phyloP scores from a whole-genome alignment of 2,888 invertebrate genomes.

The Hypselothyrea guttata region DNA sequence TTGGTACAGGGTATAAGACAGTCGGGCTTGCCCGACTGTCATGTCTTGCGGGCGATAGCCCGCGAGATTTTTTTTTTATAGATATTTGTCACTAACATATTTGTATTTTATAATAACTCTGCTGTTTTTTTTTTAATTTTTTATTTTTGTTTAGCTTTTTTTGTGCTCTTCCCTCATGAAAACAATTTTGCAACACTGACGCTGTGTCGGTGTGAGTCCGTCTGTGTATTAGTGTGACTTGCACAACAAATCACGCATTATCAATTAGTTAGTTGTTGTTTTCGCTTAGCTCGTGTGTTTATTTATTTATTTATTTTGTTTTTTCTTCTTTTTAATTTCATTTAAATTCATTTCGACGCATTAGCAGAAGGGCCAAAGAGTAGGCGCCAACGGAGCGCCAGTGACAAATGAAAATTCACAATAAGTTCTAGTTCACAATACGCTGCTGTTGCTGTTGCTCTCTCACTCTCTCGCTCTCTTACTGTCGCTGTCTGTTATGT shows the following conservation, averaged over 20 bases:
- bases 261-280: conserved; percentile 59
- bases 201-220: no score
- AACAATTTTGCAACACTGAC: no score
- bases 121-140: no score
- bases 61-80: no score
- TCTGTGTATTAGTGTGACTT: conserved; percentile 32
- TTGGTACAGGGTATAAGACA: no score
- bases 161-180: no score
- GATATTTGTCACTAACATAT: no score
- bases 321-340: conserved; percentile 23
- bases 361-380: conserved; percentile 26
- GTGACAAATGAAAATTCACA: conserved; percentile 38
- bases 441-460: conserved; percentile 33
- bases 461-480: conserved; percentile 32
- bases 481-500: conserved; percentile 56
- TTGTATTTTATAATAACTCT: no score
- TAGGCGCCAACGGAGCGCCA: conserved; percentile 50
- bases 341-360: conserved; percentile 1
- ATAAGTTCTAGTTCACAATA: conserved; percentile 23
- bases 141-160: no score
- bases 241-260: conserved; percentile 59
- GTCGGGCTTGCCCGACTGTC: no score
- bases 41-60: no score
- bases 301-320: conserved; percentile 28
- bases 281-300: conserved; percentile 52